These are phyloP conservation scores for Galerucella pusilla DNA, from an alignment of 2,888 invertebrate species.

Conservation along the genomic window DNA sequence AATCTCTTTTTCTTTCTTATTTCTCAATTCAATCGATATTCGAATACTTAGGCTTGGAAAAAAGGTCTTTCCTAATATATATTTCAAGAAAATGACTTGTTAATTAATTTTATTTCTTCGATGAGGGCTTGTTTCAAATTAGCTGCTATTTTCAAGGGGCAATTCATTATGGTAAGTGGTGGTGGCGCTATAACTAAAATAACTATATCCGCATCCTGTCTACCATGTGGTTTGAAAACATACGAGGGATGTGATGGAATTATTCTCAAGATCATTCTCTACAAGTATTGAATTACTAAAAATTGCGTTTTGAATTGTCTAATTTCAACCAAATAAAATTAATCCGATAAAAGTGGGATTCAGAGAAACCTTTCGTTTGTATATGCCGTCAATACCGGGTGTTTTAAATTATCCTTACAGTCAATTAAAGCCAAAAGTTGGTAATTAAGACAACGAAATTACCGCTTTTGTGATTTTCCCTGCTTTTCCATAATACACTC, in stretches of 20 bases:
- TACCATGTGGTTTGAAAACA: slow-evolving; percentile 39
- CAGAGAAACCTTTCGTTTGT: too few relatives aligned
- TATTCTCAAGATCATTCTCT: neutral
- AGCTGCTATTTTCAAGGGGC: slow-evolving; percentile 41
- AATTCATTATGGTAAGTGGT: slow-evolving; percentile 32
- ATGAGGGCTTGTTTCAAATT: slow-evolving; percentile 46
- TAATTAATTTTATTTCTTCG: slow-evolving; percentile 39
- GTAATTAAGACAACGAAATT: too few relatives aligned
- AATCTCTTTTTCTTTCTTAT: too few relatives aligned
- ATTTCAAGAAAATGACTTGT: slow-evolving; percentile 16
- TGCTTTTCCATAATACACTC: too few relatives aligned
- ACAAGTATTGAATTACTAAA: too few relatives aligned
- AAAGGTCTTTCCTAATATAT: neutral
- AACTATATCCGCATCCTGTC: slow-evolving; percentile 49
- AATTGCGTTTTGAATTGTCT: neutral
- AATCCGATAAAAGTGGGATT: too few relatives aligned
- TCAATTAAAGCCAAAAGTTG: too few relatives aligned
- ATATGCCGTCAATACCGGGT: too few relatives aligned
- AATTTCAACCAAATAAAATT: too few relatives aligned
- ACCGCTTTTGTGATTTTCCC: too few relatives aligned
- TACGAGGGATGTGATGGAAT: slow-evolving; percentile 17
- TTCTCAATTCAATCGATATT: neutral
- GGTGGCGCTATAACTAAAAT: slow-evolving; percentile 45
- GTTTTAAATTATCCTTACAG: too few relatives aligned
- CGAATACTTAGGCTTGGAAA: neutral